Evolutionary conservation across 1,140 invertebrate genomes (phyloP).

Genomic region (Trichonephila clavata): DNA sequence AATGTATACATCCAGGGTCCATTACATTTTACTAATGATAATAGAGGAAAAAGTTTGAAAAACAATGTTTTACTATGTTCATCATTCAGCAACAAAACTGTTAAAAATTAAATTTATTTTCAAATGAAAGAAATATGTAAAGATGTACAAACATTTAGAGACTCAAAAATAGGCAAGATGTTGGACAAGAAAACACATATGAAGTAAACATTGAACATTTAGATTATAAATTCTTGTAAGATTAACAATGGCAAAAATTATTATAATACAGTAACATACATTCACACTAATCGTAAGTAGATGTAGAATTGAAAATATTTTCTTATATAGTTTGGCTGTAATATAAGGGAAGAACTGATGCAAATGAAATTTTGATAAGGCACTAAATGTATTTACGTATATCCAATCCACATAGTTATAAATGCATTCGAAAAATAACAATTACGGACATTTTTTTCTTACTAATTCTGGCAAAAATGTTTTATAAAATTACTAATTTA

Average conservation of each 20-base stretch:
- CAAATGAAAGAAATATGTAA: constrained; percentile 21
- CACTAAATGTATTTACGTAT: not conserved
- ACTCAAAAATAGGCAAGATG: constrained; percentile 35
- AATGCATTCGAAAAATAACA: not conserved
- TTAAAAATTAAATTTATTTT: constrained; percentile 34
- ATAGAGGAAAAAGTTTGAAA: too few relatives aligned
- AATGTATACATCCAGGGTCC: too few relatives aligned
- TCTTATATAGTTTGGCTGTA: not conserved
- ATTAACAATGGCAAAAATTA: constrained; percentile 28
- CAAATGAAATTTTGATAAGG: not conserved
- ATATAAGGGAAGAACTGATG: not conserved
- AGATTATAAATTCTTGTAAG: constrained; percentile 11
- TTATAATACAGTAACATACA: not conserved
- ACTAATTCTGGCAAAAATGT: not conserved
- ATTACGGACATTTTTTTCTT: not conserved
- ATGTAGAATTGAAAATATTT: not conserved
- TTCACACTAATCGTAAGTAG: not conserved
- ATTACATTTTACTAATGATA: too few relatives aligned
- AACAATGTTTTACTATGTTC: not conserved
- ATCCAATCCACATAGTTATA: not conserved
- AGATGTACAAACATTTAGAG: constrained; percentile 44
- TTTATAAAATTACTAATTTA: not conserved
- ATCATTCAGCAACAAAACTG: not conserved
- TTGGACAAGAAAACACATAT: constrained; percentile 24
- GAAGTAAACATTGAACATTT: constrained; percentile 6